phyloP scores from a whole-genome alignment of 2,797 vertebrate genomes.

The Mormyrops attenuatus region DNA sequence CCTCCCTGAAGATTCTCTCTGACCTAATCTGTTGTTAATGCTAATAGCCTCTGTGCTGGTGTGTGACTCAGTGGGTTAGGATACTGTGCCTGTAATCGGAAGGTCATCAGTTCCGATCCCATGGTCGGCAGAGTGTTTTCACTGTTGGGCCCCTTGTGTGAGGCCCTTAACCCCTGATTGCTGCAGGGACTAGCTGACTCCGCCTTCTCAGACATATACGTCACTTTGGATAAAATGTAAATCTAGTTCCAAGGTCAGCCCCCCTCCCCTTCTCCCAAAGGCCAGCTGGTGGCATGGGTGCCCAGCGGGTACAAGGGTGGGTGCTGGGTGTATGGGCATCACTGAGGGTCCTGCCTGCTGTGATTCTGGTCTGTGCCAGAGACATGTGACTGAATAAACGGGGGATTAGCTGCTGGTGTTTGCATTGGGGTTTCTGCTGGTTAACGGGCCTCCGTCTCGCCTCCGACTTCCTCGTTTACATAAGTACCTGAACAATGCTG shows the following conservation, averaged over 20 bases:
- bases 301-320: background rate
- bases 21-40: background rate
- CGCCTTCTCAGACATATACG: background rate
- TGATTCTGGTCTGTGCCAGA: conserved; percentile 6
- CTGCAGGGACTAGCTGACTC: background rate
- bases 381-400: background rate
- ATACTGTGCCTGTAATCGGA: background rate
- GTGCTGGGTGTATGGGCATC: background rate
- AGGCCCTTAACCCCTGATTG: background rate
- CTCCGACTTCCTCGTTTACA: background rate
- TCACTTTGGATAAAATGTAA: background rate
- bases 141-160: background rate
- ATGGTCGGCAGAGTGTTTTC: background rate
- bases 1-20: background rate
- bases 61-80: background rate
- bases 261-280: background rate
- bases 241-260: background rate
- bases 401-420: background rate
- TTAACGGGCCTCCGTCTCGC: background rate
- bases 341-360: background rate
- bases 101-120: background rate
- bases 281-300: background rate
- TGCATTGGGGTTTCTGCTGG: background rate
- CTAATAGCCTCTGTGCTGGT: background rate
- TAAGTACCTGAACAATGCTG: background rate